Base-by-base conservation (phyloP, 1,140 invertebrate species). In the Bombus impatiens region DNA sequence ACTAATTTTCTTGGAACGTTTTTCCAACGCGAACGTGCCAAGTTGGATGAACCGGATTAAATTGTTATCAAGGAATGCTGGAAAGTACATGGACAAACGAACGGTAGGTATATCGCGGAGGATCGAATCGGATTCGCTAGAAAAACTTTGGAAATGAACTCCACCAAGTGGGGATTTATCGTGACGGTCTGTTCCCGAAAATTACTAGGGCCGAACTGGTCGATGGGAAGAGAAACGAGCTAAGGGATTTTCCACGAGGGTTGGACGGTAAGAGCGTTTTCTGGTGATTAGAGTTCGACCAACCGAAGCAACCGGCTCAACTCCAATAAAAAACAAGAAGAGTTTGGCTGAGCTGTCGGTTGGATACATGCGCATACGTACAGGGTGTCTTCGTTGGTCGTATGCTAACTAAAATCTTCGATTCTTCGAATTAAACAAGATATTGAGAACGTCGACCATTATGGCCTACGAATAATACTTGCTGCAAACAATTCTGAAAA, bases 221-320 rank as follows among this genome's bases (percentile, higher is more conserved):
- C 78, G 78, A 82, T 82, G 28, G 71, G 74, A 75, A 76, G 53
- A 47, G 84, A 82, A 68, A 86, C 79, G 84, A 72, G 71, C 42
- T 82, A 76, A 81, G 59, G 72, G 84, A 75, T 86, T 86, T 81
- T 86, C 44, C 44, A 44, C 71, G 57, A 76, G 84, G 84, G 70
- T 76, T 47, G 62, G 67, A 44, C 84, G 78, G 57, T 82, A 84
- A 89, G 79, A 87, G 84, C 88, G 82, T 86, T 89, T 89, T 82
- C 88, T 89, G 88, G 87, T 82, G 88, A 89, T 89, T 89, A 89
- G 88, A 89, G 84, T 84, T 86, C 70, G 87, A 78, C 76, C 84
- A 77, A 86, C 72, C 87, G 75, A 70, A 68, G 59, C 79, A 78
- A 84, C 84, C 83, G 79, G 78, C 87, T 86, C 76, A 89, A 80